A percentile compares a stretch with the other conserved stretches of the same genome.
phyloP scores from a whole-genome alignment of 1,140 invertebrate genomes.

The Diplogasteroides magnus region DNA sequence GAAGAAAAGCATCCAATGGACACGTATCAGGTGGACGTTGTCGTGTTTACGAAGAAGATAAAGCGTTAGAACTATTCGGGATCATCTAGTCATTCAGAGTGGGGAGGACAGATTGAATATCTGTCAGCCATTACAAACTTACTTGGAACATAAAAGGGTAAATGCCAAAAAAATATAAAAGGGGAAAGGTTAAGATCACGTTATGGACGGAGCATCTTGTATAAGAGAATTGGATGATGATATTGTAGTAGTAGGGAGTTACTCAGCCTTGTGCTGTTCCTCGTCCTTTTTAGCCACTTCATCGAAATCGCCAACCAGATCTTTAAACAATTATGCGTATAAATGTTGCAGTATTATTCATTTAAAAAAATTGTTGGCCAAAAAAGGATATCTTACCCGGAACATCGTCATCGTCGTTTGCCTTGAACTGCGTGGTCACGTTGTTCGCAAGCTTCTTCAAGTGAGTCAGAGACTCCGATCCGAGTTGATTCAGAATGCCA shows the following conservation, averaged over 20 bases:
- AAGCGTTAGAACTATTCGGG: too few species aligned
- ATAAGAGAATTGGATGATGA: constrained; percentile 17
- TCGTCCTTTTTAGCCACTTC: constrained; percentile 42
- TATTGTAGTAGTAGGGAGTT: constrained; percentile 12
- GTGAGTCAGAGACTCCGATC: constrained; percentile 84
- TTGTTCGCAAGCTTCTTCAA: constrained; percentile 81
- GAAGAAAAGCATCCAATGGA: too few species aligned
- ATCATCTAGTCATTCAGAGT: too few species aligned
- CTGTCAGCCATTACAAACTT: too few species aligned
- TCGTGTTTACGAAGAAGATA: too few species aligned
- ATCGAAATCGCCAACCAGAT: constrained; percentile 62
- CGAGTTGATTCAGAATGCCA: constrained; percentile 89
- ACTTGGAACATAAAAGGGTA: too few species aligned
- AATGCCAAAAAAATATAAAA: too few species aligned
- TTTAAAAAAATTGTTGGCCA: constrained; percentile 4
- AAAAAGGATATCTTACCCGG: constrained; percentile 60
- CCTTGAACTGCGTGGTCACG: constrained; percentile 63
- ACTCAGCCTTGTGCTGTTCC: constrained; percentile 37
- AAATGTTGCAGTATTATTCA: too few species aligned
- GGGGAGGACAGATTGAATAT: too few species aligned
- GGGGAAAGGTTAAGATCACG: too few species aligned
- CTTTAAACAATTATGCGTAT: constrained; percentile 59
- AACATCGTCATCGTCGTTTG: constrained; percentile 77
- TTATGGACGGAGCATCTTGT: too few species aligned
- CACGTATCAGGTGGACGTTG: too few species aligned